Percentiles rank a stretch among this genome's conserved stretches.
phyloP scores from a whole-genome alignment of 2,888 invertebrate species.

The Drosophila niveifrons region DNA sequence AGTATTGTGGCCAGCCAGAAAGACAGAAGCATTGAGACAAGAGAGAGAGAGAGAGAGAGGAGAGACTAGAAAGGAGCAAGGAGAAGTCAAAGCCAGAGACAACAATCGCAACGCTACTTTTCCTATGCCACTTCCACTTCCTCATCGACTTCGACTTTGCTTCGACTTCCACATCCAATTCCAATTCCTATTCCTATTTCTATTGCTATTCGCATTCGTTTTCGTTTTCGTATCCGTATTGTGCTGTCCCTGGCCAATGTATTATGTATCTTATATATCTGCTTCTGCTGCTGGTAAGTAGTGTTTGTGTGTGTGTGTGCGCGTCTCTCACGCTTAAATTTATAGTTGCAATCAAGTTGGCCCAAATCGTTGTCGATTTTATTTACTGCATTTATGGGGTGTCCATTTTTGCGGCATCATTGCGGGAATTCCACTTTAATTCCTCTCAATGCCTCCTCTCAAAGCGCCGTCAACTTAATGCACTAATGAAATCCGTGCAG shows the following conservation, averaged over 20 bases:
- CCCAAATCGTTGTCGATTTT: conserved; percentile 47
- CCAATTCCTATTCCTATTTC: not conserved
- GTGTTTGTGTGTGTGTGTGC: conserved; percentile 10
- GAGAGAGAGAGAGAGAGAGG: not conserved
- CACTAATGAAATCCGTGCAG: conserved; percentile 7
- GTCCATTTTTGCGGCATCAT: conserved; percentile 28
- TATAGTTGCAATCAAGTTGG: conserved; percentile 62
- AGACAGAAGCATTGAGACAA: conserved; percentile 11
- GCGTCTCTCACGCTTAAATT: conserved; percentile 32
- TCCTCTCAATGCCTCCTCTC: conserved; percentile 10
- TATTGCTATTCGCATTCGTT: conserved; percentile 22
- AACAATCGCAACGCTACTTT: conserved; percentile 34
- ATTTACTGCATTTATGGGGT: conserved; percentile 24
- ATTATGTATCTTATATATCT: conserved; percentile 52
- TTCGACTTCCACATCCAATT: conserved; percentile 40
- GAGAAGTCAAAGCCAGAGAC: conserved; percentile 8
- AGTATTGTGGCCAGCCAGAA: conserved; percentile 50
- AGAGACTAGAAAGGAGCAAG: too few relatives aligned
- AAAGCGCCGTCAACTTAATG: conserved; percentile 32
- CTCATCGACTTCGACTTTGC: conserved; percentile 23
- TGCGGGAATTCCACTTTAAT: conserved; percentile 22
- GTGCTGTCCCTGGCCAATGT: conserved; percentile 17
- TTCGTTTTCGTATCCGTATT: conserved; percentile 12
- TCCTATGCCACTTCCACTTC: conserved; percentile 15
- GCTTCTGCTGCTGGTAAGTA: conserved; percentile 19